These are phyloP conservation scores for Muscina levida DNA, from an alignment of 2,888 invertebrate species.

Conservation along the genomic window DNA sequence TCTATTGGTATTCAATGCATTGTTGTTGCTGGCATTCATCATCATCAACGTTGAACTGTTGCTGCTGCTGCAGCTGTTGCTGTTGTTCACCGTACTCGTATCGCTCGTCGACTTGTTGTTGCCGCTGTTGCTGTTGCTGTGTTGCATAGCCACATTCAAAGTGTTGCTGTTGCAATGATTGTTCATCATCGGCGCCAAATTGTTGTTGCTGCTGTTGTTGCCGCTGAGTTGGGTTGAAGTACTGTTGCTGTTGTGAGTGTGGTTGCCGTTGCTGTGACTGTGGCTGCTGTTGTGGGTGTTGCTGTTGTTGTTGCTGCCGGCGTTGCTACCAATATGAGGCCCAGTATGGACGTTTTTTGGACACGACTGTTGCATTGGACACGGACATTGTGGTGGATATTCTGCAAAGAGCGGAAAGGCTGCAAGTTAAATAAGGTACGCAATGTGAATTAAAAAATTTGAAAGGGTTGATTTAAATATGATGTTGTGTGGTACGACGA, in stretches of 20 bases:
- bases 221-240: constrained; percentile 65
- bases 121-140: too few species aligned
- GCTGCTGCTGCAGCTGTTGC: constrained; percentile 69
- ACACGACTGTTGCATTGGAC: constrained; percentile 96
- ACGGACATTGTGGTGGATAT: constrained; percentile 86
- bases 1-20: constrained; percentile 77
- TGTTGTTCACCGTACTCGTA: constrained; percentile 57
- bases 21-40: constrained; percentile 70
- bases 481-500: too few species aligned
- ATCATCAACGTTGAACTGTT: constrained; percentile 68
- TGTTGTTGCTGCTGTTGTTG: constrained; percentile 70
- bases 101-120: constrained; percentile 52
- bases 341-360: constrained; percentile 99
- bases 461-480: too few species aligned
- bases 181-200: constrained; percentile 44
- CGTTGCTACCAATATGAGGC: constrained; percentile 98
- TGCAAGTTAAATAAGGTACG: too few species aligned
- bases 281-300: constrained; percentile 78
- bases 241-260: constrained; percentile 67
- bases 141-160: constrained; percentile 73
- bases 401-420: constrained; percentile 79
- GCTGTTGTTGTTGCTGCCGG: constrained; percentile 82
- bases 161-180: constrained; percentile 69
- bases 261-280: constrained; percentile 68
- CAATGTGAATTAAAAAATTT: too few species aligned